Evolutionary conservation across 1,140 invertebrate species (phyloP), one percentile per base, ranked within the genome.

Genomic region (Drosophila yakuba): DNA sequence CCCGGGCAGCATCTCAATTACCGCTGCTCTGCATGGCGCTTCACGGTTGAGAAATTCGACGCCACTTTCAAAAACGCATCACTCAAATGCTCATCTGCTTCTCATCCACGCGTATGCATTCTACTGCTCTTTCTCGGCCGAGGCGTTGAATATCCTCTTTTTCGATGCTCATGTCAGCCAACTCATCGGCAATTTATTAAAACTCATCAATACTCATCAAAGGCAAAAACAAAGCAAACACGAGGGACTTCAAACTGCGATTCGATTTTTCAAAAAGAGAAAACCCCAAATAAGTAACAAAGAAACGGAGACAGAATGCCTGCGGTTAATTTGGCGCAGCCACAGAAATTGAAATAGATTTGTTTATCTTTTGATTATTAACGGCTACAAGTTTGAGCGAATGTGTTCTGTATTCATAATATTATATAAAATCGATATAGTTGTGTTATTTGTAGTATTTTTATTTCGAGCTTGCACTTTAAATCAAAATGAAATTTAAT

Each of bases 161-260:
- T 48, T 15, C 23, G 39, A 41, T 35, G 45, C n/a, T 17, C 14
- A n/a, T n/a, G 50, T 41, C 14, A 54, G 80, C 67, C 61, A 64
- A 89, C 80, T 89, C 84, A 89, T 89, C 84, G 80, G 85, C 84
- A 89, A 89, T 89, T 89, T 89, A 89, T 89, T 89, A 84, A 88
- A 89, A 89, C 84, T 88, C 88, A 91, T 91, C 88, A 91, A 91
- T 91, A 91, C 88, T 91, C 88, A 91, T 91, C 88, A 91, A 32
- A 45, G 44, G 43, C 44, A 71, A 48, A 58, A 58, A 58, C 64
- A 71, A 71, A 58, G 68, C 64, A 39, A 50, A 72, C 52, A 66
- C 41, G 52, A 58, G 39, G 48, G 52, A 58, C 64, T 50, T 72
- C 68, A 72, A 72, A 41, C 68, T 20, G 66, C 38, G 68, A 71